Base-by-base conservation (phyloP, 2,888 invertebrate genomes). In the Spodoptera picta region DNA sequence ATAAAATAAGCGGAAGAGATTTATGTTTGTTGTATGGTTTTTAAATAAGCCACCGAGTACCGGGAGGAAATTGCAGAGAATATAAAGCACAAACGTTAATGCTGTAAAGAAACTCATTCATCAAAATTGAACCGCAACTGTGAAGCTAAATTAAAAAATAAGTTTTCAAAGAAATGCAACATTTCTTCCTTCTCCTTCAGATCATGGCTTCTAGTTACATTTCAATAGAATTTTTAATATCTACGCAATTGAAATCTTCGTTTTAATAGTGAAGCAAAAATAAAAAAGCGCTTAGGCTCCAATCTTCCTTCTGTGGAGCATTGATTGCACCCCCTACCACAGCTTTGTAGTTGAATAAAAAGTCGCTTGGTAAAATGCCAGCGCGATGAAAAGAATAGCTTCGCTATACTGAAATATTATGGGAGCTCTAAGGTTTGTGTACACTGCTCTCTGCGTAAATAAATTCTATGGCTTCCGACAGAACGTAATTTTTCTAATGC, bases 281-380 rank as follows among this genome's bases (percentile, higher is more conserved):
- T 82, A 83, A 86, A 83, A 85, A 84, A 79, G 65, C 81, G 83
- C 85, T 87, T 84, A 88, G 87, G 83, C 86, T 81, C 77, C 83
- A 86, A 87, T 89, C 84, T 87, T 87, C 84, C 81, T 87, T 87
- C 87, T 83, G 82, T 82, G 79, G 80, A 87, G 87, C 92, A 92
- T 92, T 91, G 92, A 93, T 93, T 92, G 91, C 88, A 81, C 85
- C 86, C 84, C 86, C 85, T 71, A 80, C 87, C 85, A 87, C 84
- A 83, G 86, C 87, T 87, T 87, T 90, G 88, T 91, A 88, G 87
- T 89, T 87, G 84, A 89, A 90, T 91, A 92, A 92, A 91, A 91
- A 91, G 86, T 83, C 86, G 84, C 84, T 92, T 93, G 93, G 91
- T 92, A 90, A 86, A 89, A 92, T 92, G 92, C 92, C 92, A 93